Evolutionary conservation across 2,797 vertebrate genomes (phyloP).

Genomic region (Neomorphus geoffroyi): DNA sequence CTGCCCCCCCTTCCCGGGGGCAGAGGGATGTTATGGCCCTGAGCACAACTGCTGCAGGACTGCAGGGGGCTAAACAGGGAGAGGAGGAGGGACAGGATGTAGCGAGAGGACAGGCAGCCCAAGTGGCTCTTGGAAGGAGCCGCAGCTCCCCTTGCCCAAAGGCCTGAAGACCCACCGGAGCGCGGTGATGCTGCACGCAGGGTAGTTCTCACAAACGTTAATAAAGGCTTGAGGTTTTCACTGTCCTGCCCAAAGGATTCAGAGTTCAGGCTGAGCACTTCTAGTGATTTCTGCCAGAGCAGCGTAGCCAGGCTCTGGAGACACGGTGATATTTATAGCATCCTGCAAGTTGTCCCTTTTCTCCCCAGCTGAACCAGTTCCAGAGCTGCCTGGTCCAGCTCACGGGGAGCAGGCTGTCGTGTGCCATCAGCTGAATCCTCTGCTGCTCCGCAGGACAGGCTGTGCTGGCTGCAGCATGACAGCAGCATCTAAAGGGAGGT

Average conservation of each 20-base stretch:
- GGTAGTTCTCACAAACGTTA: not conserved
- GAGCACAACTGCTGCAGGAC: not conserved
- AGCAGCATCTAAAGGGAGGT: constrained; percentile 31
- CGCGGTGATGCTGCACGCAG: fast-evolving
- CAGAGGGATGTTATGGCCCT: not conserved
- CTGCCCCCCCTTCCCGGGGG: not conserved
- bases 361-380: constrained; percentile 23
- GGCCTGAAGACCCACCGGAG: not conserved
- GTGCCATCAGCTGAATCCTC: constrained; percentile 43
- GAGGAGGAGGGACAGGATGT: not conserved
- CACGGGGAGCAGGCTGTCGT: constrained; percentile 58
- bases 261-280: constrained; percentile 12
- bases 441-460: not conserved
- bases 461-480: constrained; percentile 39
- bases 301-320: constrained; percentile 29
- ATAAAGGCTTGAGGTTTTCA: not conserved
- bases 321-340: constrained; percentile 35
- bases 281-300: constrained; percentile 36
- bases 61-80: not conserved
- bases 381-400: constrained; percentile 34
- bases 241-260: not conserved
- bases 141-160: fast-evolving
- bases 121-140: fast-evolving
- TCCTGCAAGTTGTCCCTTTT: constrained; percentile 44
- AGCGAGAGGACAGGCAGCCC: not conserved